These are phyloP conservation scores for Copsychus sechellarum DNA, from an alignment of 2,113 vertebrate species.

Conservation along the genomic window DNA sequence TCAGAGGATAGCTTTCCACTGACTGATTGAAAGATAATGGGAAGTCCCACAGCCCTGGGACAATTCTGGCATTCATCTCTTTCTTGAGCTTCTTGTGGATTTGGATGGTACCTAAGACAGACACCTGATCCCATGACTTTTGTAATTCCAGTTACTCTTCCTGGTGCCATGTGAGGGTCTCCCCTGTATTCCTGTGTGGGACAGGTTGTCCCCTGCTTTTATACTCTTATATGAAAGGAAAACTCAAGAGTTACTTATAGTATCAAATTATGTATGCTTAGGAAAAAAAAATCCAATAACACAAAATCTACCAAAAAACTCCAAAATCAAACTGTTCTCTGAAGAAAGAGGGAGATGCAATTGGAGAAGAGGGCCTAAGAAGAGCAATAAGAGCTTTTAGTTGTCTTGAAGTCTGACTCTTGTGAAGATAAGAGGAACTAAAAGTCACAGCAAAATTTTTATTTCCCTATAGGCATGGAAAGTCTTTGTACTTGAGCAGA, in stretches of 20 bases:
- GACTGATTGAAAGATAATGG: background rate
- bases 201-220: background rate
- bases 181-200: background rate
- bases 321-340: background rate
- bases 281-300: rapidly evolving
- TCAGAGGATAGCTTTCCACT: background rate
- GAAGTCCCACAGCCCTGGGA: background rate
- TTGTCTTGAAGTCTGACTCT: background rate
- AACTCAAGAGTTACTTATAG: background rate
- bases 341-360: background rate
- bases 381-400: background rate
- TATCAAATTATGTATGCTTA: background rate
- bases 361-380: background rate
- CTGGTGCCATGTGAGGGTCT: background rate
- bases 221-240: background rate
- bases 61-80: background rate
- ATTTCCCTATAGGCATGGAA: background rate
- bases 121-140: rapidly evolving
- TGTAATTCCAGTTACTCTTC: background rate
- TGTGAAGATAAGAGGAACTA: background rate
- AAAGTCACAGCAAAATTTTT: background rate
- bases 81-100: background rate
- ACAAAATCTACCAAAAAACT: background rate
- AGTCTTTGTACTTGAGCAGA: background rate
- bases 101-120: background rate